Conservation (phyloP, 2,888 invertebrate species). For the Psylliodes chrysocephalus region DNA sequence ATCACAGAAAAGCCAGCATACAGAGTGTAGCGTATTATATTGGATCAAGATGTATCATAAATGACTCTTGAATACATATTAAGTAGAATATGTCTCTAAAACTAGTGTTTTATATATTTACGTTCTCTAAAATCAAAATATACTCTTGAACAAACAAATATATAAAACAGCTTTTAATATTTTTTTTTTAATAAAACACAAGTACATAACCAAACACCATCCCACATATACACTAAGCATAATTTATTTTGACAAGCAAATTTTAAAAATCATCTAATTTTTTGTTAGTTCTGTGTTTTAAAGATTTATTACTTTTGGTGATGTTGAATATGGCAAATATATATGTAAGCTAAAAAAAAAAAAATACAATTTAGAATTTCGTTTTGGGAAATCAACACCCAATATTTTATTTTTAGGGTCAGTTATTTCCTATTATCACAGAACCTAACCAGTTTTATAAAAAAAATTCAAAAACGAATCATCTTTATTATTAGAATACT, state of each 20-base stretch:
- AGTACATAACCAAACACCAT: neutral
- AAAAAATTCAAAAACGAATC: neutral
- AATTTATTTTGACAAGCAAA: neutral
- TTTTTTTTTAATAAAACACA: neutral
- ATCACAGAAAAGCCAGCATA: neutral
- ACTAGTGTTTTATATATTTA: neutral
- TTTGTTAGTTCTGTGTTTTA: neutral
- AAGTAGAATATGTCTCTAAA: neutral
- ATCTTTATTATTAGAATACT: neutral
- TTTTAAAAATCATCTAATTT: no score
- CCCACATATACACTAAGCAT: neutral
- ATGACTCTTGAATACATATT: neutral
- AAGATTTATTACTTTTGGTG: no score
- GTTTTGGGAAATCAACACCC: neutral
- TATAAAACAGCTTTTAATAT: neutral
- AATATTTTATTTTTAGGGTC: neutral
- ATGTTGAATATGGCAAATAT: no score
- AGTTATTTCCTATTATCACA: slow-evolving; percentile 6
- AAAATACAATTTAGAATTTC: no score
- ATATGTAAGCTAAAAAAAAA: no score
- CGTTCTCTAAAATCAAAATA: neutral
- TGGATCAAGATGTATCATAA: neutral
- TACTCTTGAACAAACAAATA: neutral
- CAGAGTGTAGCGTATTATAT: neutral
- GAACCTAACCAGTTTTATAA: neutral